phyloP scores from a whole-genome alignment of 92 coral and sea anemone genomes.

The Epizoanthus scotinus region DNA sequence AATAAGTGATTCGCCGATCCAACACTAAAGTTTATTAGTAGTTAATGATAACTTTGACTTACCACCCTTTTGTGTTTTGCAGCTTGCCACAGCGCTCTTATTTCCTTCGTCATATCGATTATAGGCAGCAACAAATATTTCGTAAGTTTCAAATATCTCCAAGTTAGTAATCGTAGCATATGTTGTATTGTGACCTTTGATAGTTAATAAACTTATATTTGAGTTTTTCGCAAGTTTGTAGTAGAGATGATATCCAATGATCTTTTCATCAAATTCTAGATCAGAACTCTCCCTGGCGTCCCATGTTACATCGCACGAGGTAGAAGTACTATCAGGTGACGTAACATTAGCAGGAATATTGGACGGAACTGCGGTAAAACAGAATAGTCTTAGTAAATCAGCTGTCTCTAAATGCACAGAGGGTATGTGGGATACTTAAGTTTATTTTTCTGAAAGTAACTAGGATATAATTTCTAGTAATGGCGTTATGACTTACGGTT shows the following conservation, averaged over 20 bases:
- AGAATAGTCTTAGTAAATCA: too few species aligned
- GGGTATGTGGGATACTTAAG: too few species aligned
- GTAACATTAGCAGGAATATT: not conserved
- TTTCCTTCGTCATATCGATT: not conserved
- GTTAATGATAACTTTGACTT: not conserved
- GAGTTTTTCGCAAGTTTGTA: not conserved
- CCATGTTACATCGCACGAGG: not conserved
- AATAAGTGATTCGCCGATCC: too few species aligned
- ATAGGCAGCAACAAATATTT: not conserved
- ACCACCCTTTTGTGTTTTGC: not conserved
- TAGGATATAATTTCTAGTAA: too few species aligned
- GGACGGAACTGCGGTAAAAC: not conserved
- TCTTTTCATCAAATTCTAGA: not conserved
- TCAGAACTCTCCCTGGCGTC: not conserved
- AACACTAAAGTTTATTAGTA: too few species aligned
- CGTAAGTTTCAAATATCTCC: not conserved
- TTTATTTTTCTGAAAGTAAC: too few species aligned
- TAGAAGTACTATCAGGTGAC: not conserved
- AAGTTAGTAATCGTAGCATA: not conserved
- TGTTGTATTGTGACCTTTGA: conserved; percentile 1
- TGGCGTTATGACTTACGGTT: too few species aligned
- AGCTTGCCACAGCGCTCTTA: not conserved
- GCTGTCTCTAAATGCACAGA: too few species aligned
- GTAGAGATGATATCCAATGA: not conserved
- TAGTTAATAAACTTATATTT: not conserved